Percentiles rank a stretch among this genome's conserved stretches.
phyloP scores from a whole-genome alignment of 2,888 invertebrate genomes.

The Luperina nickerlii region DNA sequence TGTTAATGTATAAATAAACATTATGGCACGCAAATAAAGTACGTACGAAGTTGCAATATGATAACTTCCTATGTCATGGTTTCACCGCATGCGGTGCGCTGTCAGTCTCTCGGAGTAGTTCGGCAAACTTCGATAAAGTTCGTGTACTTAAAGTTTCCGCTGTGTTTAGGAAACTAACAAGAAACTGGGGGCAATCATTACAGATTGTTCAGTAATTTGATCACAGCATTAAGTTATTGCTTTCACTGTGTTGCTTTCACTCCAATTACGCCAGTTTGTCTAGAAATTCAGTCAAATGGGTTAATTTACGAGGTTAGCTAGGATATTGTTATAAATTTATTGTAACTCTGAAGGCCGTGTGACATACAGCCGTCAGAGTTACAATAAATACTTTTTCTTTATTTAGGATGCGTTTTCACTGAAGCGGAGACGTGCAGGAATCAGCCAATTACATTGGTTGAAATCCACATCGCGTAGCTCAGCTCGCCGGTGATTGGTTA shows the following conservation, averaged over 20 bases:
- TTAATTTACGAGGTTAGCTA: not conserved
- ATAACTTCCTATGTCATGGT: constrained; percentile 66
- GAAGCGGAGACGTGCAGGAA: not conserved
- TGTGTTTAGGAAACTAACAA: constrained; percentile 55
- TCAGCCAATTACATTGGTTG: not conserved
- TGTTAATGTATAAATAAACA: constrained; percentile 16
- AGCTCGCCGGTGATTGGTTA: not conserved
- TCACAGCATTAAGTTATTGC: constrained; percentile 16
- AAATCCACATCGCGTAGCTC: not conserved
- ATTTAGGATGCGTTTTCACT: not conserved
- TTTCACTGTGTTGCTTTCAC: not conserved
- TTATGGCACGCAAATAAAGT: constrained; percentile 18
- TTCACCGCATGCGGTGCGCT: constrained; percentile 64
- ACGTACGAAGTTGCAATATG: constrained; percentile 62
- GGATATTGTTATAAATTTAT: not conserved
- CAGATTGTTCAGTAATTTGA: constrained; percentile 47
- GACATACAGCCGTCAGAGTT: not conserved
- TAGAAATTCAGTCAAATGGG: not conserved
- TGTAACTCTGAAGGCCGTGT: too few relatives aligned
- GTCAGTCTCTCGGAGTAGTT: constrained; percentile 65
- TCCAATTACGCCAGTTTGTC: not conserved
- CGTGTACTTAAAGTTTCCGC: constrained; percentile 54
- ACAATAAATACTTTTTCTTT: not conserved
- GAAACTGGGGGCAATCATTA: constrained; percentile 59
- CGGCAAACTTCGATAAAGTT: constrained; percentile 66